phyloP scores from a whole-genome alignment of 2,888 invertebrate species.

The Arenicola marina region DNA sequence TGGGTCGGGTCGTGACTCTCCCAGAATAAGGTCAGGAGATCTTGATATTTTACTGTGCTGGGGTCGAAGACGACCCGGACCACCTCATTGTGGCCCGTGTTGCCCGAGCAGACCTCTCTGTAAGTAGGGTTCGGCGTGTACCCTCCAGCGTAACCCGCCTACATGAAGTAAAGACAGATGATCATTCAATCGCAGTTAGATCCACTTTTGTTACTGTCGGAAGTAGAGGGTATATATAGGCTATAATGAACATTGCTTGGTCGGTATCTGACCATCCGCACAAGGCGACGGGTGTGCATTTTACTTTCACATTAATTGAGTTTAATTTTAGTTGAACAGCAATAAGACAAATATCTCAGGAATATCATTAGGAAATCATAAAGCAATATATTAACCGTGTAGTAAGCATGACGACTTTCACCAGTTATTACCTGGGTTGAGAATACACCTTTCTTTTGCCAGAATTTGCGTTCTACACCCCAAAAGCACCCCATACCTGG shows the following conservation, averaged over 20 bases:
- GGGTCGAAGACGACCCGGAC: conserved; percentile 56
- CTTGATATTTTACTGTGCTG: conserved; percentile 38
- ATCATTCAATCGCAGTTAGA: too few species aligned
- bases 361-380: too few species aligned
- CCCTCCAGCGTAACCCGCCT: conserved; percentile 53
- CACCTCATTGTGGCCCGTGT: conserved; percentile 57
- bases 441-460: conserved; percentile 49
- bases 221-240: too few species aligned
- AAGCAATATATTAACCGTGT: too few species aligned
- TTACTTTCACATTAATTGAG: too few species aligned
- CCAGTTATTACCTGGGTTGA: conserved; percentile 60
- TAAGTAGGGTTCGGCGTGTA: conserved; percentile 53
- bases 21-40: conserved; percentile 58
- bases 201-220: too few species aligned
- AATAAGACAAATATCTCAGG: too few species aligned
- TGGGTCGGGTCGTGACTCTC: conserved; percentile 59
- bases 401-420: too few species aligned
- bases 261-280: too few species aligned
- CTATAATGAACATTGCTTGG: too few species aligned
- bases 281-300: too few species aligned
- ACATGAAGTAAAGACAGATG: not conserved
- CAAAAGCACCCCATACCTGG: conserved; percentile 60
- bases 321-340: too few species aligned
- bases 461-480: conserved; percentile 59
- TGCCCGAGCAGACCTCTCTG: conserved; percentile 54